Evolutionary conservation across 2,113 vertebrate species (phyloP), one percentile per base, ranked within the genome.

Genomic region (Chloropsis hardwickii): DNA sequence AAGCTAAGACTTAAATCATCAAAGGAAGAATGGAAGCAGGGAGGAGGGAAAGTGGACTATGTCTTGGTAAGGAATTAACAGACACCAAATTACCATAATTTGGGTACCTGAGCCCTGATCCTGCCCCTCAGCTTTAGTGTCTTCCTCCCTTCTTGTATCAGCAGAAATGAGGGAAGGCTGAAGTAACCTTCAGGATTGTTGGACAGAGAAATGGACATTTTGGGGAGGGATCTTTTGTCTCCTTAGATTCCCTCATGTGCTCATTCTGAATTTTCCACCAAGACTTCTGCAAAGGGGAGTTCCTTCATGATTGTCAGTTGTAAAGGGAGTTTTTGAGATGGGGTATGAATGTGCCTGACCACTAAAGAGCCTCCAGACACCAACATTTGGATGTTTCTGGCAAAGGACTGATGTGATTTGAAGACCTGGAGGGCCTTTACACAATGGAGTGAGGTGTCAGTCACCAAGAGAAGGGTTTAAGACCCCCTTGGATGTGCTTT

Each of bases 31-130:
- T 9, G 23, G 58, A 20, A 73, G 15, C 3, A 7, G 24, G 8
- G 40, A 87, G 29, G 7, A 4, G 3, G 18, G 6, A 11, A 65
- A 66, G 29, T 0, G 0, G 33, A 50, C 13, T 25, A 10, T 4
- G 2, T 18, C 45, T 33, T 80, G 23, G 4, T 29, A 58, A 85
- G 48, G 57, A 78, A 84, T 11, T 28, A 74, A 56, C 12, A 88
- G 11, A 35, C 22, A 37, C 11, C 29, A 71, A 21, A 53, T 18
- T 1, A 18, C 60, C 35, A 39, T 8, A 8, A 4, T 50, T 37
- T 57, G 23, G 12, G 4, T 47, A 35, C 8, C 16, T 15, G 48
- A 60, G 21, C 56, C 27, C 3, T 67, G 17, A 48, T n/a, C 20
- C 10, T 48, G 4, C 42, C 11, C 10, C 18, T 23, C 57, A 67